These are phyloP conservation scores for Lithodes maja DNA, from an alignment of 2,888 invertebrate genomes.

Conservation along the genomic window DNA sequence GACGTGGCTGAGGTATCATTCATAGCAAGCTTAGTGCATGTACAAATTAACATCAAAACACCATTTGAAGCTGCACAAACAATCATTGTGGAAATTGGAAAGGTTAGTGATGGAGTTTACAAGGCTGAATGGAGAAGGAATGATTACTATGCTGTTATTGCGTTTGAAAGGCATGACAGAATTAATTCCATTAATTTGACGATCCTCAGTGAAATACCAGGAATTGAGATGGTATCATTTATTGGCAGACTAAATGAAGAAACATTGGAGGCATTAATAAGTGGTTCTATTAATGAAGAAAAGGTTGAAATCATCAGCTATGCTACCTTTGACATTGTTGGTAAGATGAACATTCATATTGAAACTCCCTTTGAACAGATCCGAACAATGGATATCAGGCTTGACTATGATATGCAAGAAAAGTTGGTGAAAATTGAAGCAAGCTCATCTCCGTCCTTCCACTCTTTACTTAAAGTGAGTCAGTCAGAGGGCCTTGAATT, in stretches of 20 bases:
- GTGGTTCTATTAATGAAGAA: constrained; percentile 52
- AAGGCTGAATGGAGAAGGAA: constrained; percentile 49
- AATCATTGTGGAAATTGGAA: constrained; percentile 44
- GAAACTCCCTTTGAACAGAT: constrained; percentile 35
- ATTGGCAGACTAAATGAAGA: constrained; percentile 55
- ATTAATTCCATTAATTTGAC: constrained; percentile 39
- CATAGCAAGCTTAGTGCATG: constrained; percentile 56
- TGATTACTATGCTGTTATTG: constrained; percentile 37
- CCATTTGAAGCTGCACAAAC: constrained; percentile 53
- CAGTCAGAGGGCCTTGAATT: constrained; percentile 1
- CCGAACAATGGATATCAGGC: constrained; percentile 24
- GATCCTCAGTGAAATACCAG: constrained; percentile 54
- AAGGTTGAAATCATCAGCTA: constrained; percentile 13
- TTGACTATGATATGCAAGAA: constrained; percentile 33
- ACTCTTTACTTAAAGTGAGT: constrained; percentile 35
- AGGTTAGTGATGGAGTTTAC: constrained; percentile 25
- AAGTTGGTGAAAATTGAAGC: constrained; percentile 39
- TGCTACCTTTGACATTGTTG: constrained; percentile 33
- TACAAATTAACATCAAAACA: constrained; percentile 52
- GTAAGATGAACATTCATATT: constrained; percentile 43
- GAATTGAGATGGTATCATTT: constrained; percentile 54
- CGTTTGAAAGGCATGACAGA: constrained; percentile 16
- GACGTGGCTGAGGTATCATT: constrained; percentile 49
- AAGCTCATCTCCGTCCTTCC: constrained; percentile 50
- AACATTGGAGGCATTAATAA: constrained; percentile 42